phyloP scores from a whole-genome alignment of 2,113 vertebrate genomes.

The Otocyon megalotis region DNA sequence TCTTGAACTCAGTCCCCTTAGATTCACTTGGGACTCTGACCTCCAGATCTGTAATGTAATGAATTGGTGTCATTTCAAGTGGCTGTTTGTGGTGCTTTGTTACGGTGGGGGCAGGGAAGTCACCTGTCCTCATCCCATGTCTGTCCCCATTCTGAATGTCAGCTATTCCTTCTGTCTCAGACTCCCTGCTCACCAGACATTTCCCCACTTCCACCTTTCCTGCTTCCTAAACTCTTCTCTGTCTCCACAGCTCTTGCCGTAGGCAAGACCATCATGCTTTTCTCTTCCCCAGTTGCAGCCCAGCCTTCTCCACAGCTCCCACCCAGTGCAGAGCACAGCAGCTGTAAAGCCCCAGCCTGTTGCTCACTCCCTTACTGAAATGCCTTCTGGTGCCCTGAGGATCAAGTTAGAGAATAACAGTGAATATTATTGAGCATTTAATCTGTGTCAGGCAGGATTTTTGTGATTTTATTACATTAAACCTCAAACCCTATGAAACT shows the following conservation, averaged over 20 bases:
- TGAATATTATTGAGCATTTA: not conserved
- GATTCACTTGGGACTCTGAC: not conserved
- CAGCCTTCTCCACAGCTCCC: not conserved
- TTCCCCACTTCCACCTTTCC: too few species aligned
- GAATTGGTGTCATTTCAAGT: not conserved
- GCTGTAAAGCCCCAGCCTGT: not conserved
- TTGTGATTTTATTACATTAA: not conserved
- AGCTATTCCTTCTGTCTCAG: not conserved
- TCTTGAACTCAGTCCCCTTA: too few species aligned
- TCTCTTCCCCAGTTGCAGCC: not conserved
- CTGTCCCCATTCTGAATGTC: not conserved
- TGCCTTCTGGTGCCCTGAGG: not conserved
- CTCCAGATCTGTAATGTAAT: not conserved
- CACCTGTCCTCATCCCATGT: not conserved
- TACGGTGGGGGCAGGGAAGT: not conserved
- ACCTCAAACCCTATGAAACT: not conserved
- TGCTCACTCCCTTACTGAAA: not conserved
- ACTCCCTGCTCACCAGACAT: not conserved
- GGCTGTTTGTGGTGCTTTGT: not conserved
- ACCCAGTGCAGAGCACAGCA: rapidly evolving
- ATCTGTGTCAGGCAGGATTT: not conserved
- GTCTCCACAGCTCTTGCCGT: not conserved
- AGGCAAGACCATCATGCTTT: too few species aligned
- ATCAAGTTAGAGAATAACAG: not conserved
- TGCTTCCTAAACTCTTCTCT: not conserved